Conservation (phyloP, 2,888 invertebrate genomes). For the Pristionchus arcanus region DNA sequence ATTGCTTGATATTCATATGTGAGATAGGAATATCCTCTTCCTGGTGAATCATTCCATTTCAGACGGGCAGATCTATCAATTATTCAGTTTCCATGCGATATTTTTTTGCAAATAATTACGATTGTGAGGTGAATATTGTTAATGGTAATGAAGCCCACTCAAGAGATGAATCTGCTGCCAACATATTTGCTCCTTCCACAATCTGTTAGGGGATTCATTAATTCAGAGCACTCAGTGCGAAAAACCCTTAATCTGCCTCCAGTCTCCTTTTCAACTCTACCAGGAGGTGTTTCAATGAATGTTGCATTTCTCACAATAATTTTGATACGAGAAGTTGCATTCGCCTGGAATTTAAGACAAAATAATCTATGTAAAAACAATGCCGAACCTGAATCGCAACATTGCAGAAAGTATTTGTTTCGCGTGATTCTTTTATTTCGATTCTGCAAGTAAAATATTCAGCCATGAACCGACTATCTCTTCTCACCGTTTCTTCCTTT, state of each 20-base stretch:
- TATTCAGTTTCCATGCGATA: background rate
- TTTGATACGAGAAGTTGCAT: background rate
- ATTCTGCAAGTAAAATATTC: background rate
- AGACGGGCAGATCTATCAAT: background rate
- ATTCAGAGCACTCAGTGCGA: too few species aligned
- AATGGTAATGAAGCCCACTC: background rate
- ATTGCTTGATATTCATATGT: background rate
- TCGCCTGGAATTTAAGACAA: background rate
- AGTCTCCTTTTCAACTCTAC: background rate
- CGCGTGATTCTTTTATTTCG: background rate
- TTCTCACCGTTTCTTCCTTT: background rate
- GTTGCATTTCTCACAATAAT: background rate
- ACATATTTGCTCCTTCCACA: background rate
- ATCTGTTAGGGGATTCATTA: background rate
- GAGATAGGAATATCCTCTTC: background rate
- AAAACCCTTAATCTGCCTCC: background rate
- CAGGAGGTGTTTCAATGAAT: background rate
- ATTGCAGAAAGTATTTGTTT: background rate
- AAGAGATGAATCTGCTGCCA: background rate
- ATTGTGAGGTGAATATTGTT: background rate
- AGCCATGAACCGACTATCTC: background rate
- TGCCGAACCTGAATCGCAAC: background rate
- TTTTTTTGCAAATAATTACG: background rate
- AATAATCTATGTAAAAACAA: background rate
- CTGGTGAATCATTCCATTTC: background rate